Conservation (phyloP, 92 coral and sea anemone genomes). For the Phymanthus crucifer region DNA sequence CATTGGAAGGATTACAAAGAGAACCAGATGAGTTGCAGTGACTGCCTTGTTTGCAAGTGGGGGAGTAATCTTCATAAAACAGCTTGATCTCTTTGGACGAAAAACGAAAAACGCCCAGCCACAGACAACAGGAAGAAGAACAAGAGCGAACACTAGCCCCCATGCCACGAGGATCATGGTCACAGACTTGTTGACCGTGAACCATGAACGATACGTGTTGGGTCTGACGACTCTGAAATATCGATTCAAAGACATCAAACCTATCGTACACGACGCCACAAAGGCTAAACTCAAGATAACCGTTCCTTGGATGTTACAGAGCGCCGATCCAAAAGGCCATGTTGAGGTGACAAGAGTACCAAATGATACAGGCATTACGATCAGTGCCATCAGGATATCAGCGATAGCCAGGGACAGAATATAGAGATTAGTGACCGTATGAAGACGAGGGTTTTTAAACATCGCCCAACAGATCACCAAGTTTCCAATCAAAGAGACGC, state of each 20-base stretch:
- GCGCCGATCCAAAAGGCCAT: conserved; percentile 29
- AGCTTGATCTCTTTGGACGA: conserved; percentile 54
- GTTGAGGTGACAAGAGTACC: conserved; percentile 10
- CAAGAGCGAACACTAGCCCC: conserved; percentile 8
- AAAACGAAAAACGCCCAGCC: conserved; percentile 63
- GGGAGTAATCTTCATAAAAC: conserved; percentile 48
- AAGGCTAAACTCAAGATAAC: conserved; percentile 19
- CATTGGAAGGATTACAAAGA: conserved; percentile 53
- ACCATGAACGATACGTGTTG: conserved; percentile 10
- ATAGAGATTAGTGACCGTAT: conserved; percentile 26
- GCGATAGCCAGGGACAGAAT: conserved; percentile 24
- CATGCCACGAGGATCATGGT: conserved; percentile 22
- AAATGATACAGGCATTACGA: conserved; percentile 36
- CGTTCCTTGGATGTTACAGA: conserved; percentile 31
- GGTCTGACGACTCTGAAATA: conserved; percentile 29
- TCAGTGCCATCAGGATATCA: conserved; percentile 33
- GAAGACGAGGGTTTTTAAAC: conserved; percentile 39
- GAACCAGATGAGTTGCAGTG: conserved; percentile 50
- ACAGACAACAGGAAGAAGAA: conserved; percentile 20
- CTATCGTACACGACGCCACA: conserved; percentile 12
- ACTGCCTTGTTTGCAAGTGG: conserved; percentile 47
- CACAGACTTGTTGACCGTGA: conserved; percentile 11
- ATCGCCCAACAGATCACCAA: conserved; percentile 23
- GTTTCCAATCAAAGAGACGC: conserved; percentile 28
- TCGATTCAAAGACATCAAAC: conserved; percentile 32